These are phyloP conservation scores for Phasianus colchicus DNA, from an alignment of 2,113 vertebrate genomes.

Conservation along the genomic window DNA sequence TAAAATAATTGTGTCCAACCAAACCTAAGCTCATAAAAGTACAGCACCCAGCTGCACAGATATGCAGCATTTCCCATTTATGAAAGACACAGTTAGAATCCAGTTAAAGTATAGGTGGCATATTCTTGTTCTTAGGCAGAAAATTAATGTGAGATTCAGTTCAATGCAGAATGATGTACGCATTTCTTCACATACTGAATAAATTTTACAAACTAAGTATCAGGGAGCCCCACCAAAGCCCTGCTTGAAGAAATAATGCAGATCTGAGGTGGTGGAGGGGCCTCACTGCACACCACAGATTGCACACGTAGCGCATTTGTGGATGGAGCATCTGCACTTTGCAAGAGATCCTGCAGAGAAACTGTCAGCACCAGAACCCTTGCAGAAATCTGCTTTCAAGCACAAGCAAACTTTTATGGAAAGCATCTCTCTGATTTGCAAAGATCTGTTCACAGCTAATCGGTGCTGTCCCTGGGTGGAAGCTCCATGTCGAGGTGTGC, in stretches of 20 bases:
- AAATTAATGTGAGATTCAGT: neutral
- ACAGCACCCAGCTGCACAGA: neutral
- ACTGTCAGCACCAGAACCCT: neutral
- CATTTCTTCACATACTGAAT: rapidly evolving
- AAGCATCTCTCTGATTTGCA: neutral
- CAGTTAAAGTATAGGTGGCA: neutral
- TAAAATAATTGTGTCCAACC: neutral
- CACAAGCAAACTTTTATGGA: neutral
- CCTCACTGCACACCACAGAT: rapidly evolving
- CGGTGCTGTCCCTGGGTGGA: neutral
- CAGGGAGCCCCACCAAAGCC: neutral
- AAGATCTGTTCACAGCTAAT: neutral
- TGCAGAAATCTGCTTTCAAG: neutral
- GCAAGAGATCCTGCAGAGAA: neutral
- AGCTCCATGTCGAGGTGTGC: neutral
- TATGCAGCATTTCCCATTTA: neutral
- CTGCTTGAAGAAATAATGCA: neutral
- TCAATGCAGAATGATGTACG: neutral
- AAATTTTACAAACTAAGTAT: neutral
- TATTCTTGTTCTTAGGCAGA: neutral
- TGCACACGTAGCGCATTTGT: rapidly evolving
- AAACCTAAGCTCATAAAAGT: neutral
- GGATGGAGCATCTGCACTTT: rapidly evolving
- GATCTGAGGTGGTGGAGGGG: neutral
- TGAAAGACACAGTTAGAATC: neutral